Percentiles rank a stretch among this genome's conserved stretches.
phyloP scores from a whole-genome alignment of 37 sponge, comb jelly and placozoan genomes.

The Diacarnus erythraeanus region DNA sequence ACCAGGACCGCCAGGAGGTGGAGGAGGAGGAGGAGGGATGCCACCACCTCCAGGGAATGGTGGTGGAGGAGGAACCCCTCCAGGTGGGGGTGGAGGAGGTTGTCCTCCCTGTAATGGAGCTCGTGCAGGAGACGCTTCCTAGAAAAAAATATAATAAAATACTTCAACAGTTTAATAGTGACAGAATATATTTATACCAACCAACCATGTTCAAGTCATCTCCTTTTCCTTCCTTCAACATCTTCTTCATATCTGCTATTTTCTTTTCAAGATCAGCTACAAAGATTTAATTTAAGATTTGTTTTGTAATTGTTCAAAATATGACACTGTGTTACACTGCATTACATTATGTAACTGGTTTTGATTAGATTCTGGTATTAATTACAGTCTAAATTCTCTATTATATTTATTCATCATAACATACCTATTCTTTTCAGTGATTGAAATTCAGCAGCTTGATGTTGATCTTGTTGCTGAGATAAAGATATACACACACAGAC shows the following conservation, averaged over 20 bases:
- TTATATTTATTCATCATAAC: neutral
- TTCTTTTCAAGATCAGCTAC: conserved; percentile 81
- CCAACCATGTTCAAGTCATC: neutral
- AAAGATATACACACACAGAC: neutral
- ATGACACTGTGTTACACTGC: neutral
- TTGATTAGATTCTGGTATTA: neutral
- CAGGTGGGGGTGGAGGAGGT: neutral
- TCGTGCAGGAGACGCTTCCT: conserved; percentile 9
- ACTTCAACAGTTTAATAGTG: neutral
- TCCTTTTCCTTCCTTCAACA: conserved; percentile 15
- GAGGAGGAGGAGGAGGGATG: conserved; percentile 16
- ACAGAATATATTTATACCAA: neutral
- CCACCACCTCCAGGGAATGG: conserved; percentile 11
- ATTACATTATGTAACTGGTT: neutral
- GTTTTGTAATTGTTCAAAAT: neutral
- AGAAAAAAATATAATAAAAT: neutral
- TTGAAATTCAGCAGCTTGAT: conserved; percentile 72
- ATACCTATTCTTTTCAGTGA: conserved; percentile 70
- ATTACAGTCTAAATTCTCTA: neutral
- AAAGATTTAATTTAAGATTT: neutral
- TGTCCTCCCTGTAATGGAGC: conserved; percentile 19
- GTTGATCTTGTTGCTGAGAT: conserved; percentile 53
- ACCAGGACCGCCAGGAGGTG: conserved; percentile 11
- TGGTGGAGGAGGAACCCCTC: conserved; percentile 28
- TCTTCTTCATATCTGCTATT: conserved; percentile 61